Evolutionary conservation across 2,888 invertebrate genomes (phyloP), one percentile per base, ranked within the genome.

Genomic region (Nomada hirtipes): DNA sequence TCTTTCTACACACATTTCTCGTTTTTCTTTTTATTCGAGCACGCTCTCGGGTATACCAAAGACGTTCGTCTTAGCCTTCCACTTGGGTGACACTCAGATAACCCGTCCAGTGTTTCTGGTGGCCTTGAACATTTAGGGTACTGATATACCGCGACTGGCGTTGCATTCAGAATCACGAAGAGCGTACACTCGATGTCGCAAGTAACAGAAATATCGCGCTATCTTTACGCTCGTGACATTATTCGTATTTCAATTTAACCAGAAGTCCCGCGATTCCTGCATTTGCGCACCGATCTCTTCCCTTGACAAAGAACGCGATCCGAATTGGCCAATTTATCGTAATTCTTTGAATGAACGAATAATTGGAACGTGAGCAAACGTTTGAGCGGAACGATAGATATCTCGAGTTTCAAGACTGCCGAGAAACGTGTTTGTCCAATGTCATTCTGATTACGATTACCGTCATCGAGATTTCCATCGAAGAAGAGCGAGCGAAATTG

Each of bases 1-100:
- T 55, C 60, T 77, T 55, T 64, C 47, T 63, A 36, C 36, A 36
- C 36, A 36, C 36, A 36, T 2, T 57, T 57, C 47, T 26, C 26
- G 26, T 15, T 11, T 29, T 47, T 20, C 47, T 26, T 50, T 50
- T n/a, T 29, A n/a, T n/a, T 50, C 60, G 36, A 50, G 47, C n/a
- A 71, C 63, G 61, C n/a, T 7, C 69, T 60, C 76, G 65, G 65
- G 57, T 71, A 83, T 83, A 83, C 83, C 83, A 74, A 83, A 83
- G 77, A 82, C 68, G 64, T 59, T 68, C 75, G 55, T 57, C 52
- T 65, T 59, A 59, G 20, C 65, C 44, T 63, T 68, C 20, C 42
- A 55, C 15, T 70, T 57, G n/a, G 53, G 69, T 55, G 36, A 64
- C 71, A 44, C 65, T 18, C 26, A 64, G 50, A 59, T 67, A 13